Percentiles rank a stretch among this genome's conserved stretches.
phyloP scores from a whole-genome alignment of 2,113 vertebrate genomes.

The Callaeas wilsoni region DNA sequence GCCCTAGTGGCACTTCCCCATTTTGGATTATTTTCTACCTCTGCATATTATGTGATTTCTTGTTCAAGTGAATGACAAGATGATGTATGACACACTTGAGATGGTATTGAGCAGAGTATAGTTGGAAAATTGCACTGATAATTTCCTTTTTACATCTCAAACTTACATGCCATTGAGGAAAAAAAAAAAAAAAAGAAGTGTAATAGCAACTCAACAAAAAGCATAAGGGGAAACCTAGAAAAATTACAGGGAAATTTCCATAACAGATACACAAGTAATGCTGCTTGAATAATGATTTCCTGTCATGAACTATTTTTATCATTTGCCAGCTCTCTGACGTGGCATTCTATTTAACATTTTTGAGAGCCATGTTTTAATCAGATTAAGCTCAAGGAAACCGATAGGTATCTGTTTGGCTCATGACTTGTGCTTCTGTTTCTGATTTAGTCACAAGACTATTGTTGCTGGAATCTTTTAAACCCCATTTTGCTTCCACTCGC shows the following conservation, averaged over 20 bases:
- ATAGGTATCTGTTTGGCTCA: slow-evolving; percentile 79
- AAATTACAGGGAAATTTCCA: slow-evolving; percentile 75
- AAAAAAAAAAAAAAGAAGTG: background rate
- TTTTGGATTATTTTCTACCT: slow-evolving; percentile 4
- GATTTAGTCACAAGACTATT: slow-evolving; percentile 79
- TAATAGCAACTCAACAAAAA: slow-evolving; percentile 13
- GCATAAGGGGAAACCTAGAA: slow-evolving; percentile 61
- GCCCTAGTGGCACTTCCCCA: background rate
- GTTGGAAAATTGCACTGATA: slow-evolving; percentile 54
- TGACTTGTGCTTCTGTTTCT: slow-evolving; percentile 78
- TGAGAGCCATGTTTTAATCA: slow-evolving; percentile 78
- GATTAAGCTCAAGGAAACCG: slow-evolving; percentile 79
- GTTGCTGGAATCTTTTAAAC: slow-evolving; percentile 77
- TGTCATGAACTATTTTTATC: slow-evolving; percentile 75
- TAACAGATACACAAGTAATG: slow-evolving; percentile 71
- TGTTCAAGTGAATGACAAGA: slow-evolving; percentile 38
- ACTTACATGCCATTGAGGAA: background rate
- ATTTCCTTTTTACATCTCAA: slow-evolving; percentile 57
- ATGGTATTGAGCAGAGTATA: slow-evolving; percentile 44
- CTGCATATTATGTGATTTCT: slow-evolving; percentile 14
- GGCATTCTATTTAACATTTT: slow-evolving; percentile 72
- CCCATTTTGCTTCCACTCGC: slow-evolving; percentile 69
- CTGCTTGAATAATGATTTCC: slow-evolving; percentile 75
- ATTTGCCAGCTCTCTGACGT: slow-evolving; percentile 67
- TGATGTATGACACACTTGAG: slow-evolving; percentile 31